Conservation (phyloP, 2,113 vertebrate species). For the Eolophus roseicapilla region DNA sequence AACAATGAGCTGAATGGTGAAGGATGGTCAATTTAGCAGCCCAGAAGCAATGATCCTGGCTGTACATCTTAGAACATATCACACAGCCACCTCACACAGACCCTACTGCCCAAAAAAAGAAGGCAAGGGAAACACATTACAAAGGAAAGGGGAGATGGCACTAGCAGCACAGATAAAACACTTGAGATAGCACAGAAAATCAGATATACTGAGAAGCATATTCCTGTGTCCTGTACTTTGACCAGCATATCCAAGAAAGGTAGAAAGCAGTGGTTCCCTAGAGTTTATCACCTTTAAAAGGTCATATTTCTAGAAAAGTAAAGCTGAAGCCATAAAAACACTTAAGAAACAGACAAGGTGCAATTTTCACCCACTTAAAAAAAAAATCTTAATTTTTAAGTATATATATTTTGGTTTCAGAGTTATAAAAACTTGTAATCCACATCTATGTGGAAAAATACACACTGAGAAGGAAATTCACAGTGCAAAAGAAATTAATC, state of each 20-base stretch:
- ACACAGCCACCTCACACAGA: neutral
- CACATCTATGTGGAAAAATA: neutral
- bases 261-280: neutral
- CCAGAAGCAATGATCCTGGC: neutral
- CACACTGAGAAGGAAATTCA: neutral
- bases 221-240: neutral
- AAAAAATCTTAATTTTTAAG: neutral
- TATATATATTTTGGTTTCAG: neutral
- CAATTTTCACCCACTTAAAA: neutral
- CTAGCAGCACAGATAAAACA: neutral
- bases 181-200: neutral
- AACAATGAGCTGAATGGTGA: neutral
- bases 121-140: neutral
- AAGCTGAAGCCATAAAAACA: neutral
- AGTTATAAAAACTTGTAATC: neutral
- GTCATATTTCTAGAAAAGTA: neutral
- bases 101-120: neutral
- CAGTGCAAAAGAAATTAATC: neutral
- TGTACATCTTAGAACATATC: fast-evolving
- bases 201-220: neutral
- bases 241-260: neutral
- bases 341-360: neutral
- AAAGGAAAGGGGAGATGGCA: neutral
- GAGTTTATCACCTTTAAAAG: neutral
- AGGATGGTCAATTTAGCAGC: neutral